Evolutionary conservation across 2,888 invertebrate species (phyloP), one percentile per base, ranked within the genome.

Genomic region (Tetheella fluctuosa): DNA sequence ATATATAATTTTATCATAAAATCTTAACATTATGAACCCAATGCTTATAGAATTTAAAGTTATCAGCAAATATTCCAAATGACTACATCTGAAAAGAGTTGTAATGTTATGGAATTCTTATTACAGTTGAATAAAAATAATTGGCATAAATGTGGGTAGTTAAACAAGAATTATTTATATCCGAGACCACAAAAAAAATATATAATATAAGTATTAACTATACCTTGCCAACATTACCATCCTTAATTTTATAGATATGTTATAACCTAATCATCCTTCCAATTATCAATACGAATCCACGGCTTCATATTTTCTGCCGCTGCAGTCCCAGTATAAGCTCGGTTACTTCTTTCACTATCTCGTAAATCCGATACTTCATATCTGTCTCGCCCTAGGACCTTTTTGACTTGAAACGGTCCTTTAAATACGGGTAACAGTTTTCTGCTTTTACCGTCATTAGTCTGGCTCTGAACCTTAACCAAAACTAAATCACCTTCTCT

Each of bases 261-360:
- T n/a, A n/a, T n/a, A n/a, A n/a, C n/a, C n/a, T n/a, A n/a, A n/a
- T n/a, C n/a, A n/a, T n/a, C n/a, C n/a, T 17, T 60, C 60, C 62
- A 68, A 17, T 61, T 20, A 23, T 57, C 56, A 23, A 64, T 64
- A 5, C 61, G 57, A 8, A 68, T 64, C 66, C 68, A 68, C 1
- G 64, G 63, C 17, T 68, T 64, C 52, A 68, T 64, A 13, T 68
- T 65, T 52, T 65, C 62, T 10, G 57, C 65, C 3, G 57, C 62
- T 10, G 63, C 61, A 12, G 57, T 55, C 15, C 68, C 66, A 15
- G 54, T 37, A 54, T 69, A 69, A 3, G 13, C n/a, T 60, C 54
- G 60, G 17, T 17, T 54, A 25, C 57, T 60, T 55, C 64, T 59
- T 59, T 68, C 48, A n/a, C 59, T 61, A 7, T 60, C 63, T 42